These are phyloP conservation scores for Spheniscus mendiculus DNA, from an alignment of 2,113 vertebrate genomes.

Conservation along the genomic window DNA sequence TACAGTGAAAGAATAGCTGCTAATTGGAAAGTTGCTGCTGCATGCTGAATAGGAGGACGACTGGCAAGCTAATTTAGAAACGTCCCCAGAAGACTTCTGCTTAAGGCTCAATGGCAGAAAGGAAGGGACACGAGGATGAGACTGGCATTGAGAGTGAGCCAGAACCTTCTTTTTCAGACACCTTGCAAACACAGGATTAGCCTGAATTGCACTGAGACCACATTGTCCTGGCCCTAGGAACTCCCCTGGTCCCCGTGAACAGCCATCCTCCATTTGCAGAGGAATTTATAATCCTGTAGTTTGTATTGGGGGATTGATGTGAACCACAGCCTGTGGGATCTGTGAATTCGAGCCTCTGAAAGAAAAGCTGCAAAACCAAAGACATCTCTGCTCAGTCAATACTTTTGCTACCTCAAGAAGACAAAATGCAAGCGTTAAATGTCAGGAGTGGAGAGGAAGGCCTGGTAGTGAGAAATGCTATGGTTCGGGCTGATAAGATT, in stretches of 20 bases:
- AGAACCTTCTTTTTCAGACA: neutral
- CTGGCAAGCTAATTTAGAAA: neutral
- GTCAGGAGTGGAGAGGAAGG: neutral
- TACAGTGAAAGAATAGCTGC: neutral
- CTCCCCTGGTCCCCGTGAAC: neutral
- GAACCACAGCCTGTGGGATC: neutral
- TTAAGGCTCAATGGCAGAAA: neutral
- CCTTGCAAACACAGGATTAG: neutral
- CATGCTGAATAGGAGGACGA: neutral
- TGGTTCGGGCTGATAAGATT: neutral
- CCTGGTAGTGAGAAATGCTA: neutral
- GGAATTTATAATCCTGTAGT: neutral
- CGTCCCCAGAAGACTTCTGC: neutral
- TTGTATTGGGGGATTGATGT: neutral
- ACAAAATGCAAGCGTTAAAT: neutral
- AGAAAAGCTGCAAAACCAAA: neutral
- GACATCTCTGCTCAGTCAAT: neutral
- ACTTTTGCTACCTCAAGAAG: neutral
- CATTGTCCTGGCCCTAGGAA: neutral
- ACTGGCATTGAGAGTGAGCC: neutral
- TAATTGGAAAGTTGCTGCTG: conserved; percentile 48
- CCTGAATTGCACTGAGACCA: neutral
- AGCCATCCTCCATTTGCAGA: neutral
- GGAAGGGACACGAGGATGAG: neutral
- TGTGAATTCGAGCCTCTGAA: neutral